Conservation (phyloP, 2,113 vertebrate species). For the Actinemys pallida region DNA sequence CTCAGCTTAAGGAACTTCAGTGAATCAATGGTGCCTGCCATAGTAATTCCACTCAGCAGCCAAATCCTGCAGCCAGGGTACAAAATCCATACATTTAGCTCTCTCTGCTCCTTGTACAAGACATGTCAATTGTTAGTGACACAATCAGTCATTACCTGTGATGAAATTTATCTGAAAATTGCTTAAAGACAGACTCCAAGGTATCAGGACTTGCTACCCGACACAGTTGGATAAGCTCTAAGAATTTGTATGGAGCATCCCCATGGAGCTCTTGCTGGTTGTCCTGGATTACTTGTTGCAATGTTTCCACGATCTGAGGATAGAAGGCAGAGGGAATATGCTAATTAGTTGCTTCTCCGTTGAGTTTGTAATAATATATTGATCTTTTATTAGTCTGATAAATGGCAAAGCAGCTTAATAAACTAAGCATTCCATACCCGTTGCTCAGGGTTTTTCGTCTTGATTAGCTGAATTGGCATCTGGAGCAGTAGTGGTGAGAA, state of each 20-base stretch:
- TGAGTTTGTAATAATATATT: background rate
- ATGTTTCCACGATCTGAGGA: slow-evolving; percentile 79
- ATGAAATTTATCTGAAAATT: slow-evolving; percentile 54
- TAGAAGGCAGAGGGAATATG: background rate
- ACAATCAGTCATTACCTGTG: slow-evolving; percentile 42
- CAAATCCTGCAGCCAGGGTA: slow-evolving; percentile 73
- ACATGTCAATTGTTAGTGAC: background rate
- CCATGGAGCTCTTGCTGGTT: slow-evolving; percentile 79
- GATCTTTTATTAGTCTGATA: background rate
- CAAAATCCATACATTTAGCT: background rate
- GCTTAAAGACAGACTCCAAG: slow-evolving; percentile 80
- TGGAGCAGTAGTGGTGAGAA: slow-evolving; percentile 64
- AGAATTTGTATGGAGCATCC: slow-evolving; percentile 72
- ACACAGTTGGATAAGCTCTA: slow-evolving; percentile 82
- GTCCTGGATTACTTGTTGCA: slow-evolving; percentile 80
- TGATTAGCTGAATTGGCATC: slow-evolving; percentile 80
- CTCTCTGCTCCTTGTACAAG: background rate
- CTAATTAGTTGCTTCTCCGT: background rate
- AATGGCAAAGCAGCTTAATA: background rate
- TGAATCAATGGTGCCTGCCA: slow-evolving; percentile 74
- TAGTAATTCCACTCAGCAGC: slow-evolving; percentile 81
- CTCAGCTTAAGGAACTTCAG: slow-evolving; percentile 82
- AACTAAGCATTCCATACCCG: slow-evolving; percentile 73
- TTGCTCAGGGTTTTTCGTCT: slow-evolving; percentile 68
- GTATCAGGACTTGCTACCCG: slow-evolving; percentile 51